Evolutionary conservation across 2,888 invertebrate genomes (phyloP), one percentile per base, ranked within the genome.

Genomic region (Imbricaverruca yamaguchii): DNA sequence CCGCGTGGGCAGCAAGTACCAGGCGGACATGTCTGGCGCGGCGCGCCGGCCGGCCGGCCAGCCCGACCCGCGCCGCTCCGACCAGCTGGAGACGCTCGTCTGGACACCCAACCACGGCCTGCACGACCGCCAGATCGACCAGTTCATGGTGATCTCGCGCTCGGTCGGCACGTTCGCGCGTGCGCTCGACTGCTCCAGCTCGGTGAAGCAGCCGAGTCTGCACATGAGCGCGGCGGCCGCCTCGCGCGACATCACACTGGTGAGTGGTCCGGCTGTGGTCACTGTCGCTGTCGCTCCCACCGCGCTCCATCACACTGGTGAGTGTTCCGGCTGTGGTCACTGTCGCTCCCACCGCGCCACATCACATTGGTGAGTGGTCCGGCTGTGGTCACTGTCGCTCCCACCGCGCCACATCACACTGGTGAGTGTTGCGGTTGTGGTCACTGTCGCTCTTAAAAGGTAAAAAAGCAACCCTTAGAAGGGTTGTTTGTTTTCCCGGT

Each of bases 201-300:
- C 97, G 85, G 96, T 98, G 80, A 96, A 98, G 88, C 97, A 99
- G 87, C 98, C 99, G 83, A 96, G 96, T 86, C 90, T 99, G 85
- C 98, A 99, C 89, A 97, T 99, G 97, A 97, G 97, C 86, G 99
- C 98, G 83, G 98, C 99, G 81, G 98, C 98, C 83, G 99, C 99
- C 84, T 97, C 97, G 86, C 91, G 99, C 85, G 99, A 99, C 90
- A 96, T 98, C 85, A 99, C 99, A 84, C 90, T 97, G 88, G 84
- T 84, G 39, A 81, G 81, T 81, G n/a, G 10, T 25, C n/a, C 39
- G 57, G 57, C 57, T n/a, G n/a, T n/a, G 21, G 9, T 67, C 67
- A 23, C 23, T 67, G 7, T 67, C 23, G 6, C 23, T 57, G 67
- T 69, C 65, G 6, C 6, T 55, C 56, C 8, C 56, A 65, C 57